Evolutionary conservation across 2,888 invertebrate species (phyloP).

Genomic region (Pandemis heparana): DNA sequence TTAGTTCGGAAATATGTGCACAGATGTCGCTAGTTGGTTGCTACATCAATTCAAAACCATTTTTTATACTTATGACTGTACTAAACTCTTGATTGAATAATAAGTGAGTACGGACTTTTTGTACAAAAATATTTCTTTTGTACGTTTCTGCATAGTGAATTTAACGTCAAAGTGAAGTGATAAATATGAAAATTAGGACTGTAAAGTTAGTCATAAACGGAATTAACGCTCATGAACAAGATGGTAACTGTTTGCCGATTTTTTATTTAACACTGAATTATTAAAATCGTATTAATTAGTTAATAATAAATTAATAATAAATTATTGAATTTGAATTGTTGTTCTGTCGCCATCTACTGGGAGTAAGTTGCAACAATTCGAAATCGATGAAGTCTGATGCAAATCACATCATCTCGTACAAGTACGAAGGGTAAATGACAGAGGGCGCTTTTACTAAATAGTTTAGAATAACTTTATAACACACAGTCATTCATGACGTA

Average conservation of each 20-base stretch:
- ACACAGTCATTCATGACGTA: no score
- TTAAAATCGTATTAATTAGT: no score
- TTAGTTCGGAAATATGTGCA: not conserved
- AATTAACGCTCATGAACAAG: no score
- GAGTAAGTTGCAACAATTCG: not conserved
- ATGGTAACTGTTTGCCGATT: not conserved
- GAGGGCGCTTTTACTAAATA: not conserved
- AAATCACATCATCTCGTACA: not conserved
- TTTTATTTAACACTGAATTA: not conserved
- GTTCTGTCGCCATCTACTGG: slow-evolving; percentile 11
- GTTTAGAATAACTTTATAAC: no score
- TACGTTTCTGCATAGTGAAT: no score
- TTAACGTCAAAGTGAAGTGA: no score
- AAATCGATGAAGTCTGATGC: slow-evolving; percentile 7
- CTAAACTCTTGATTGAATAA: no score
- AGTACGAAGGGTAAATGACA: not conserved
- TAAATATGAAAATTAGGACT: no score
- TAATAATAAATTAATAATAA: no score
- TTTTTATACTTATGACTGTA: not conserved
- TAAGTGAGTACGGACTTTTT: no score
- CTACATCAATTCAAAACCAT: not conserved
- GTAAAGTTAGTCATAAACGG: no score
- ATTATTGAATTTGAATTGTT: not conserved
- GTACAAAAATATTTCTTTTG: no score
- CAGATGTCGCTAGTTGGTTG: slow-evolving; percentile 10